phyloP scores from a whole-genome alignment of 2,797 vertebrate species.

The Anas flavirostris region DNA sequence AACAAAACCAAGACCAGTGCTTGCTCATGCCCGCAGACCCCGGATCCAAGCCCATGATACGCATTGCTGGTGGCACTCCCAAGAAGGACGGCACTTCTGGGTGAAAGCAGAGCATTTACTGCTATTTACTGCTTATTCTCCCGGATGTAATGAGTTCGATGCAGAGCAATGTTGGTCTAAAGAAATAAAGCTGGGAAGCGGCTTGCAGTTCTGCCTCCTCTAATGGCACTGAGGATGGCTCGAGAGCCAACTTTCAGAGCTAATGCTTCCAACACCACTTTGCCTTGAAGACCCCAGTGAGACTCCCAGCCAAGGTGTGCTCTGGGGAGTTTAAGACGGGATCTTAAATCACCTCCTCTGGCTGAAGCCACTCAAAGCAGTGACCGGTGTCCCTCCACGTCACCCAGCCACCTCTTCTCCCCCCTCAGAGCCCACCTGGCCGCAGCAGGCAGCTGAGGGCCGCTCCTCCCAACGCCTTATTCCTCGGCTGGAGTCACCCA shows the following conservation, averaged over 20 bases:
- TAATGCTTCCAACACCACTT: neutral
- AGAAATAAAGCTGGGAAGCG: neutral
- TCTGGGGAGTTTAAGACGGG: neutral
- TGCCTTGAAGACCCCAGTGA: neutral
- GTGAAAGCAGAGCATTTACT: neutral
- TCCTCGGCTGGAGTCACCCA: neutral
- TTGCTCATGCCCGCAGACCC: neutral
- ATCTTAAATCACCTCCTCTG: neutral
- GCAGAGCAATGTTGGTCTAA: neutral
- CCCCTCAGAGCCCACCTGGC: rapidly evolving
- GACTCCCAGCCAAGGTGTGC: neutral
- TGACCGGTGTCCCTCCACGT: rapidly evolving
- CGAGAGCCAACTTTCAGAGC: neutral
- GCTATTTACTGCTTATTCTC: neutral
- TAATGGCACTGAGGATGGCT: neutral
- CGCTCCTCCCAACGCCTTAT: neutral
- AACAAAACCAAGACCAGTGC: neutral
- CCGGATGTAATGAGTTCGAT: rapidly evolving
- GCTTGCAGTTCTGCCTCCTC: neutral
- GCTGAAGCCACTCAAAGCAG: neutral
- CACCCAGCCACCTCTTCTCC: neutral
- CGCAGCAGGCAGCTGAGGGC: neutral
- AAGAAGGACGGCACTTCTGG: neutral
- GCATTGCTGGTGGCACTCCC: neutral
- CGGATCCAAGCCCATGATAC: neutral